phyloP scores from a whole-genome alignment of 2,797 vertebrate genomes.

The Onychomys torridus region DNA sequence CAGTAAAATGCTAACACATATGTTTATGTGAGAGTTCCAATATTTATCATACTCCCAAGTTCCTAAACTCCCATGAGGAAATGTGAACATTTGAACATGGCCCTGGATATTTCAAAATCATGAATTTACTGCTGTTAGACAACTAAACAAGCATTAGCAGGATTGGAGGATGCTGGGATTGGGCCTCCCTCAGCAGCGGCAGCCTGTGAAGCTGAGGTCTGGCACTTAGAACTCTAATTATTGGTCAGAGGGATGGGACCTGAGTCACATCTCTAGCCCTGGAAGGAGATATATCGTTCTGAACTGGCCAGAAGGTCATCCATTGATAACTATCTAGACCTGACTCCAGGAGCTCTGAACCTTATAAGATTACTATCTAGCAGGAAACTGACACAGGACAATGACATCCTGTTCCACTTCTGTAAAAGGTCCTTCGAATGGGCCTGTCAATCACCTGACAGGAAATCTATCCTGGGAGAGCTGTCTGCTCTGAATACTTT shows the following conservation, averaged over 20 bases:
- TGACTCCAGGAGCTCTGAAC: slow-evolving; percentile 9
- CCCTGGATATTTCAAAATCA: background rate
- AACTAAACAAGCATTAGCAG: background rate
- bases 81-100: background rate
- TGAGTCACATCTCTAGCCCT: background rate
- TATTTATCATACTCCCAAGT: background rate
- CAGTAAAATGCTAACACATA: background rate
- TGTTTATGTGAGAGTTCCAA: background rate
- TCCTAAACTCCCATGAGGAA: background rate
- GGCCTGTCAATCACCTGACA: slow-evolving; percentile 16
- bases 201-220: background rate
- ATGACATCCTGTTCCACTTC: slow-evolving; percentile 7
- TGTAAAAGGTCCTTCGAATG: background rate
- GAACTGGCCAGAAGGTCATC: slow-evolving; percentile 9
- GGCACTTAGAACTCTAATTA: background rate
- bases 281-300: background rate
- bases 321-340: slow-evolving; percentile 1
- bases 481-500: background rate
- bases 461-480: background rate
- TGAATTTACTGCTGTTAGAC: background rate
- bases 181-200: background rate
- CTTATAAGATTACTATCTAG: slow-evolving; percentile 6
- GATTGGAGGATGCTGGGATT: background rate
- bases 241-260: background rate
- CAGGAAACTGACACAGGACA: background rate